Percentiles rank a stretch among this genome's conserved stretches.
These are phyloP conservation scores for Epistrophe grossulariae DNA, from an alignment of 2,888 invertebrate species.

Conservation along the genomic window DNA sequence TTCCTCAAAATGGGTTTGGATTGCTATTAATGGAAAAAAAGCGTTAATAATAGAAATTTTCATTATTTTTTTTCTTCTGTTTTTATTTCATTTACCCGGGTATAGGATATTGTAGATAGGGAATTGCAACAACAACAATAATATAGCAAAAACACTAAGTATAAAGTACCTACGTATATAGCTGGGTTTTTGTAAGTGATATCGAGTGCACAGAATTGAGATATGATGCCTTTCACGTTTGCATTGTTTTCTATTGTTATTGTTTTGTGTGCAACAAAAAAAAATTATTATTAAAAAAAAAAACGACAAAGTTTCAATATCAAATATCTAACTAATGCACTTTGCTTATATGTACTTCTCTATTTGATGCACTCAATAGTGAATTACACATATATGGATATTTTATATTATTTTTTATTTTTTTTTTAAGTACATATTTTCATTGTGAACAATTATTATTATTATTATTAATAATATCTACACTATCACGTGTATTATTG, in stretches of 20 bases:
- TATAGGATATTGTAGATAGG: constrained; percentile 25
- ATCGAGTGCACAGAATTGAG: constrained; percentile 44
- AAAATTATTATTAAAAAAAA: background rate
- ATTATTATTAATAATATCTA: constrained; percentile 10
- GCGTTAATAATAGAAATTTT: constrained; percentile 41
- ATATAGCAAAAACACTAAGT: background rate
- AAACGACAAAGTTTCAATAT: constrained; percentile 44
- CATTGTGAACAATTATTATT: constrained; percentile 45
- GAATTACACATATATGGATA: background rate
- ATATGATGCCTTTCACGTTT: constrained; percentile 61
- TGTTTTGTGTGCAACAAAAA: constrained; percentile 10
- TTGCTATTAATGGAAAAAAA: constrained; percentile 19
- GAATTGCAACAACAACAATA: background rate
- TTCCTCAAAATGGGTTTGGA: constrained; percentile 3
- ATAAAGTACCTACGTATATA: background rate
- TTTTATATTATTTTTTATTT: background rate
- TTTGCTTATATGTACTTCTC: constrained; percentile 35
- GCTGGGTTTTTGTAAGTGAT: constrained; percentile 51
- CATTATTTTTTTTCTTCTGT: background rate
- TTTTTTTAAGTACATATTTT: constrained; percentile 22
- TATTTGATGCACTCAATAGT: background rate
- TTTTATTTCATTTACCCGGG: background rate
- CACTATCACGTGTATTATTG: constrained; percentile 42
- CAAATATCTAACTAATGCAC: constrained; percentile 59
- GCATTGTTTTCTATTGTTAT: constrained; percentile 51